Evolutionary conservation across 2,888 invertebrate species (phyloP).

Genomic region (Noctua comes): DNA sequence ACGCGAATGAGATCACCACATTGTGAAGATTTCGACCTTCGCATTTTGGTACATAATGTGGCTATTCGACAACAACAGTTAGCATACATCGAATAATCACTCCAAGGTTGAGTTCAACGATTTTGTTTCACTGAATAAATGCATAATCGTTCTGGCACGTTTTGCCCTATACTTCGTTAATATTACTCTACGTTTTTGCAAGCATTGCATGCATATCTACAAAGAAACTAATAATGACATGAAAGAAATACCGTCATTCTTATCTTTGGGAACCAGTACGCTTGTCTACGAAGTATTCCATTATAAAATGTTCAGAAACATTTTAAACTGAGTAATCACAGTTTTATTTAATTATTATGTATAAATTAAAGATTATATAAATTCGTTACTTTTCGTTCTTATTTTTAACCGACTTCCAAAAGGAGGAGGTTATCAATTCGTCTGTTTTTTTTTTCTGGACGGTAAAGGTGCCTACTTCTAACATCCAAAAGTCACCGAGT

Average conservation of each 20-base stretch:
- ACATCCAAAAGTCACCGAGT: too few relatives aligned
- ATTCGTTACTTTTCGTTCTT: not conserved
- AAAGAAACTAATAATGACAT: slow-evolving; percentile 15
- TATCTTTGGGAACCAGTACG: slow-evolving; percentile 37
- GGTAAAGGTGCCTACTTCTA: too few relatives aligned
- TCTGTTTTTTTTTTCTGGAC: too few relatives aligned
- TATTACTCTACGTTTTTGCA: slow-evolving; percentile 30
- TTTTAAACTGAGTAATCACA: slow-evolving; percentile 25
- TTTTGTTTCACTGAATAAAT: slow-evolving; percentile 36
- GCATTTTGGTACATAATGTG: slow-evolving; percentile 65
- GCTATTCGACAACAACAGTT: slow-evolving; percentile 57
- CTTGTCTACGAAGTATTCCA: slow-evolving; percentile 21
- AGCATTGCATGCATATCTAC: slow-evolving; percentile 23
- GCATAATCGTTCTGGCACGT: slow-evolving; percentile 27
- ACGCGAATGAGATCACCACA: slow-evolving; percentile 82
- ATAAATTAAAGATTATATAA: slow-evolving; percentile 37
- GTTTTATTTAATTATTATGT: slow-evolving; percentile 26
- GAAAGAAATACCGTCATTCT: slow-evolving; percentile 30
- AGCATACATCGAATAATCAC: slow-evolving; percentile 41
- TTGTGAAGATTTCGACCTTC: slow-evolving; percentile 68
- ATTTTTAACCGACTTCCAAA: not conserved
- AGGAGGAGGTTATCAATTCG: too few relatives aligned
- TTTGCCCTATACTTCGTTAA: slow-evolving; percentile 21
- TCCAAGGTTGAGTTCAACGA: slow-evolving; percentile 54
- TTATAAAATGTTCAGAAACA: slow-evolving; percentile 16